A percentile compares a stretch with the other conserved stretches of the same genome.
These are phyloP conservation scores for Drosophila azteca DNA, from an alignment of 1,140 invertebrate species.

Conservation along the genomic window DNA sequence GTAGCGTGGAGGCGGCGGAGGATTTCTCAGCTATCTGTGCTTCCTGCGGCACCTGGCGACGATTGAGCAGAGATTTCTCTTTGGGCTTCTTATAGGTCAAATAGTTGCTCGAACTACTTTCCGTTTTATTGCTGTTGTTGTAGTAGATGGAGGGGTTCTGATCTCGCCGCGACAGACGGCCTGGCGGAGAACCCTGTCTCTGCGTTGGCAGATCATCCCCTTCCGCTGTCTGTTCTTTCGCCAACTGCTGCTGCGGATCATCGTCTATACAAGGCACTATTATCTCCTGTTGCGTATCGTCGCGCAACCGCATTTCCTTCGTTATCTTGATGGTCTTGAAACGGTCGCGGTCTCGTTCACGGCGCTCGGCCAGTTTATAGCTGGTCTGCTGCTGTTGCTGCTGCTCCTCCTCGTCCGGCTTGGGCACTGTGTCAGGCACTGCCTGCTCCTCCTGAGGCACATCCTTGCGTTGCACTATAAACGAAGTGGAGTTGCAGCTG, in stretches of 20 bases:
- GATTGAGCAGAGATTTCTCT: constrained; percentile 49
- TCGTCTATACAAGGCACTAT: constrained; percentile 76
- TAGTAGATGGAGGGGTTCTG: constrained; percentile 15
- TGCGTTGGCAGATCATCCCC: neutral
- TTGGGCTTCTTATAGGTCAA: constrained; percentile 79
- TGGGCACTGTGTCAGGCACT: constrained; percentile 25
- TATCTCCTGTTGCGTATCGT: constrained; percentile 31
- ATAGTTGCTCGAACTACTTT: constrained; percentile 48
- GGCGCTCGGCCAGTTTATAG: constrained; percentile 68
- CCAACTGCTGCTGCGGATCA: constrained; percentile 40
- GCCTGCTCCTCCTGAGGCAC: constrained; percentile 14
- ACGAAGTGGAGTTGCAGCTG: constrained; percentile 69
- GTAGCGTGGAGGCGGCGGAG: constrained; percentile 3
- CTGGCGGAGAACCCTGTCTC: constrained; percentile 36
- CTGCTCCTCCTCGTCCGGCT: constrained; percentile 18
- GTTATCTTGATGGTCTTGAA: constrained; percentile 82
- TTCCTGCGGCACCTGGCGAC: constrained; percentile 44
- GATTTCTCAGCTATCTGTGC: constrained; percentile 5
- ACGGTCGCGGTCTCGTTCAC: constrained; percentile 78
- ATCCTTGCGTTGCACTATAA: constrained; percentile 66
- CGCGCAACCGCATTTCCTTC: constrained; percentile 52
- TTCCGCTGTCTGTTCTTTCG: constrained; percentile 25
- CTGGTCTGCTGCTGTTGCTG: constrained; percentile 23
- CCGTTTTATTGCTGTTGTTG: constrained; percentile 38
- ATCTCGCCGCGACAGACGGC: constrained; percentile 63